Evolutionary conservation across 2,888 invertebrate species (phyloP), one percentile per base, ranked within the genome.

Genomic region (Adineta ricciae): DNA sequence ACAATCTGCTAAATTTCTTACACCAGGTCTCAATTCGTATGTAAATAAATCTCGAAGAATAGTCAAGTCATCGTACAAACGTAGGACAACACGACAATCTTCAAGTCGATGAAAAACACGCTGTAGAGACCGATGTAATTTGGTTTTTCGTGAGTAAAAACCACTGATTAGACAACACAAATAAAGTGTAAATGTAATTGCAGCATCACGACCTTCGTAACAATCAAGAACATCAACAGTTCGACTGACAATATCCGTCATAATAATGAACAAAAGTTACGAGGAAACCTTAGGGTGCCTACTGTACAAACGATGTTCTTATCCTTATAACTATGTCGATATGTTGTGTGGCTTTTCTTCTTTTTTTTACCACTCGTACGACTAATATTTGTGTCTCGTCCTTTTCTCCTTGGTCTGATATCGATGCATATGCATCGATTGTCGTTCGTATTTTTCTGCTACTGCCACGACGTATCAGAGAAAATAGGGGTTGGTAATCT

Each of bases 191-290:
- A 85, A 52, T 54, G 85, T 84, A 27, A 85, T 85, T 5, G 83
- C 85, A 36, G 85, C 83, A 82, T 85, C 85, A 24, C 85, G 85
- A 24, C 85, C 85, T 54, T 85, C 83, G 38, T 85, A 85, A 54
- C 83, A 83, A 54, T 85, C 85, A n/a, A 85, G 56, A 54, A 83
- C 83, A 56, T 85, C 85, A 78, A 64, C 64, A 7, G 64, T 64
- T 64, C 32, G 64, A 16, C 64, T 19, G 14, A 64, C 32, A 19
- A 32, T 32, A 64, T 64, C 32, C 32, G 32, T 36, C 64, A 64
- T 64, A 11, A 64, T 64, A 36, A 64, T 36, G 32, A 36, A 32
- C 32, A 32, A 14, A 64, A 64, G 64, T 64, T 64, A 46, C 11
- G 32, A 32, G 32, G 19, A 4, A 14, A 64, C 32, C 19, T 4